Evolutionary conservation across 2,888 invertebrate genomes (phyloP), one percentile per base, ranked within the genome.

Genomic region (Mechanitis messenoides): DNA sequence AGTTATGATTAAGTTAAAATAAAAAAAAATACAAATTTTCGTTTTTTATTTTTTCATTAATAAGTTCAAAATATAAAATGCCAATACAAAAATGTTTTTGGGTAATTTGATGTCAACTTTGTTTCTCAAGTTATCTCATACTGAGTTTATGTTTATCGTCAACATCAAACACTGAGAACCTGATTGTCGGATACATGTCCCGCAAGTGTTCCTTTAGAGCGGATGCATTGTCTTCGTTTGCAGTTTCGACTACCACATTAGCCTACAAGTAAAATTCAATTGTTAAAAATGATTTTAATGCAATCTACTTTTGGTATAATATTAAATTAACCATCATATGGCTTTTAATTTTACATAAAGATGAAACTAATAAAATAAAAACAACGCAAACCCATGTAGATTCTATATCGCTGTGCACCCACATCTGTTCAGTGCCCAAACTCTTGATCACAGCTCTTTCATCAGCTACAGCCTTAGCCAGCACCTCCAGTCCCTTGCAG

Each of bases 401-500:
- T 0, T 77, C 76, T 53, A 87, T 77, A 64, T 89, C 88, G 63
- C 79, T 83, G 58, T 86, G 83, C 63, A 88, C 80, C 87, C 89
- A 88, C 80, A 86, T 81, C 71, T 88, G 89, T 58, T 90, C 89
- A 0, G 89, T 89, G 58, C 84, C 81, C 1, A 90, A 62, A 66
- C 87, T 88, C 73, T 85, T 87, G 5, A 90, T 72, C 55, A 85
- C 80, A 0, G 81, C 86, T 64, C 77, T 82, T 68, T 87, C 80
- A 1, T 86, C 82, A 0, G 83, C 74, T 45, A 89, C 79, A 3
- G 75, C 69, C 61, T 83, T 84, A 0, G 85, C 81, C 1, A 96
- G 87, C 68, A 93, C 93, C 33, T 94, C 93, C 45, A 96, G 92
- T 0, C 95, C 95, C 38, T 93, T 92, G 2, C 95, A 93, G 70